Percentiles rank a stretch among this genome's conserved stretches.
Evolutionary conservation across 2,888 invertebrate species (phyloP).

Genomic region (Tholera decimalis): DNA sequence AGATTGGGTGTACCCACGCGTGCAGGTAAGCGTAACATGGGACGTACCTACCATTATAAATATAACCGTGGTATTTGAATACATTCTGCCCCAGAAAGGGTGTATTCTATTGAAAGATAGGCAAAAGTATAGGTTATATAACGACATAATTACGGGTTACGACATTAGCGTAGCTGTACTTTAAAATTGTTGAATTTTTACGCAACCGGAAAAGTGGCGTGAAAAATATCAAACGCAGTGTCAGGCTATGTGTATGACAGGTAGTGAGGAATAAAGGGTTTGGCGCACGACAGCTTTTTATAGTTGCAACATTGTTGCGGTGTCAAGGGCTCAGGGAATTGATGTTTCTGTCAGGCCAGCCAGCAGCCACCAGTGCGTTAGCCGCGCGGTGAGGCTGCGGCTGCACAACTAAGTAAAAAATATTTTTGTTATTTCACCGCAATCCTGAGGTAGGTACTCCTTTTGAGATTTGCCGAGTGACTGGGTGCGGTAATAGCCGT

Average conservation of each 20-base stretch:
- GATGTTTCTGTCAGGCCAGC: conserved; percentile 6
- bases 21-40: conserved; percentile 28
- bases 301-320: conserved; percentile 18
- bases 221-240: neutral
- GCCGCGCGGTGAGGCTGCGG: neutral
- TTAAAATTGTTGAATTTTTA: neutral
- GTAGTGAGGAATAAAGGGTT: conserved; percentile 6
- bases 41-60: conserved; percentile 27
- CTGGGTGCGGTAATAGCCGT: conserved; percentile 75
- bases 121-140: conserved; percentile 8
- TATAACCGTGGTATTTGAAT: conserved; percentile 24
- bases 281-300: conserved; percentile 24
- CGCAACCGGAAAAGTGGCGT: neutral
- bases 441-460: conserved; percentile 67
- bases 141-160: conserved; percentile 12
- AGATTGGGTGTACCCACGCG: conserved; percentile 55
- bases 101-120: conserved; percentile 12
- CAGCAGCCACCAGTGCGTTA: neutral
- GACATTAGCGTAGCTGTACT: neutral
- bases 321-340: conserved; percentile 11
- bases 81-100: conserved; percentile 27
- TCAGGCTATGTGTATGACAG: neutral
- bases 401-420: conserved; percentile 15
- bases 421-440: conserved; percentile 60
- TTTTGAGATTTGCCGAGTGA: conserved; percentile 77